Evolutionary conservation across 2,113 vertebrate genomes (phyloP).

Genomic region (Heterotilapia buettikoferi): DNA sequence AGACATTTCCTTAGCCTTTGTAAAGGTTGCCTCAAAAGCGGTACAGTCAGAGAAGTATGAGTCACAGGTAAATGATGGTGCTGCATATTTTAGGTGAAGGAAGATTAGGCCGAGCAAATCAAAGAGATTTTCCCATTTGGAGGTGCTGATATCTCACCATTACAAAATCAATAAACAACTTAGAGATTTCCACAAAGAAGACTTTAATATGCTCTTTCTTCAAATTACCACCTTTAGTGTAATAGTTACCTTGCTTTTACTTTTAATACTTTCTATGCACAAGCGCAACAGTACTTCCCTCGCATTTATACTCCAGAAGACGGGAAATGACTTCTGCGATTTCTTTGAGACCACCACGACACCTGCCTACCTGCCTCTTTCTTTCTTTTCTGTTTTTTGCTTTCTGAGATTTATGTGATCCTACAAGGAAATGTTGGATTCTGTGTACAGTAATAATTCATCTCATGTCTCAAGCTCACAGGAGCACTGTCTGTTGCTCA

Average conservation of each 20-base stretch:
- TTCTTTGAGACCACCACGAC: conserved; percentile 4
- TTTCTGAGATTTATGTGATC: not conserved
- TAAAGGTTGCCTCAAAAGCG: not conserved
- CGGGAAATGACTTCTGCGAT: not conserved
- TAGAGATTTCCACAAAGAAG: not conserved
- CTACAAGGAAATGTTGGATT: conserved; percentile 17
- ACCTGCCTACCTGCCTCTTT: not conserved
- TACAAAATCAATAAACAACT: not conserved
- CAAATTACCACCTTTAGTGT: not conserved
- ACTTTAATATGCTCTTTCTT: not conserved
- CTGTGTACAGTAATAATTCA: conserved; percentile 45
- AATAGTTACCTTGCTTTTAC: not conserved
- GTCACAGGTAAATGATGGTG: not conserved
- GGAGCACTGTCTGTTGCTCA: conserved; percentile 17
- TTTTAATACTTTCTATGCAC: not conserved
- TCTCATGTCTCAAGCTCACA: conserved; percentile 31
- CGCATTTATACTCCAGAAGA: not conserved
- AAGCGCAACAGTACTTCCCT: not conserved
- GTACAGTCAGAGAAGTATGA: not conserved
- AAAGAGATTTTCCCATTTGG: not conserved
- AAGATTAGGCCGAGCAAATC: not conserved
- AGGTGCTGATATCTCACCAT: not conserved
- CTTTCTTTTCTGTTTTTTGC: not conserved
- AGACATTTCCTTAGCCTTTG: conserved; percentile 12
- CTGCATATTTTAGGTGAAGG: not conserved